phyloP scores from a whole-genome alignment of 2,888 invertebrate genomes.

The Philaethria dido region DNA sequence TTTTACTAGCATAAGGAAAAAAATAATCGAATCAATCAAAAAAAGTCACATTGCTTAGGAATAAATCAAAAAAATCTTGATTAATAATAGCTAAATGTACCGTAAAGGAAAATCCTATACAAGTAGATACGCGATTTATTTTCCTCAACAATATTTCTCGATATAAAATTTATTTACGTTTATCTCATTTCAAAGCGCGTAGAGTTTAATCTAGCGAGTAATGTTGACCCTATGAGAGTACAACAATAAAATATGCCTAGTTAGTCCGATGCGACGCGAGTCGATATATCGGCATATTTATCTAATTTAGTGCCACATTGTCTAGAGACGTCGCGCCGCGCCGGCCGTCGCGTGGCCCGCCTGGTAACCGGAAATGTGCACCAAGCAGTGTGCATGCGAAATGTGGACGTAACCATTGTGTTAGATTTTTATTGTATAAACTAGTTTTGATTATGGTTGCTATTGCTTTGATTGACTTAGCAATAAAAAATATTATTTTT shows the following conservation, averaged over 20 bases:
- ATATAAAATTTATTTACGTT: not conserved
- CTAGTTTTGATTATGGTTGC: not conserved
- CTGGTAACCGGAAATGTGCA: conserved; percentile 63
- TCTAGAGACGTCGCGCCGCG: conserved; percentile 33
- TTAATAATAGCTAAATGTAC: not conserved
- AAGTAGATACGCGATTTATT: not conserved
- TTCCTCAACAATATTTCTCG: not conserved
- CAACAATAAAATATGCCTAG: conserved; percentile 54
- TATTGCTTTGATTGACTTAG: not conserved
- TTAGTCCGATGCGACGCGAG: conserved; percentile 39
- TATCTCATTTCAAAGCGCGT: not conserved
- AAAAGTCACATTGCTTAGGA: too few relatives aligned
- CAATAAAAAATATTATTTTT: not conserved
- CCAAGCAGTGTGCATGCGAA: conserved; percentile 61
- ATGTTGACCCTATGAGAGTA: conserved; percentile 12
- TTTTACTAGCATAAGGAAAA: too few relatives aligned
- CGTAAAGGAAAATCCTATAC: not conserved
- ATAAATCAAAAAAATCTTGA: not conserved
- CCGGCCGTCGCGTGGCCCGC: conserved; percentile 44
- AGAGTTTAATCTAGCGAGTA: conserved; percentile 3
- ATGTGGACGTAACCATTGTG: conserved; percentile 61
- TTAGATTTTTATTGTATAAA: conserved; percentile 51
- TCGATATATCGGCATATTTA: conserved; percentile 43
- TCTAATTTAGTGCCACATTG: conserved; percentile 48
- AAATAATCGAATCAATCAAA: too few relatives aligned